A percentile compares a stretch with the other conserved stretches of the same genome.
These are phyloP conservation scores for Sesamia inferens DNA, from an alignment of 2,888 invertebrate species.

Conservation along the genomic window DNA sequence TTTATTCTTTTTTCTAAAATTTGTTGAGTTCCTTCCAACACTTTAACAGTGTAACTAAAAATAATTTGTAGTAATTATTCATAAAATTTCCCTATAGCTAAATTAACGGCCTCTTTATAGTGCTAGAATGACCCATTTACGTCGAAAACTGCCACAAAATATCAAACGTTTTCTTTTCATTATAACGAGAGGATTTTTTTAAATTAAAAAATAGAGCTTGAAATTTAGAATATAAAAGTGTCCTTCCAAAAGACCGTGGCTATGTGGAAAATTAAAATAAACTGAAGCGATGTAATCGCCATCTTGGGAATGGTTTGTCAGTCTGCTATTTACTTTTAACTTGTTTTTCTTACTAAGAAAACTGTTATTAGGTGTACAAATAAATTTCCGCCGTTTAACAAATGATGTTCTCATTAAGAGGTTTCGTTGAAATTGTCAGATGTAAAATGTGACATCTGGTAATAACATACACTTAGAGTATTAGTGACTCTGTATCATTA, in stretches of 20 bases:
- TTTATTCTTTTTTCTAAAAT: too few relatives aligned
- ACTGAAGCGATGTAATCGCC: background rate
- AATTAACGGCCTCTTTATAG: background rate
- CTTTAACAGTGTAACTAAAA: background rate
- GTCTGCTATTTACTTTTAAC: constrained; percentile 5
- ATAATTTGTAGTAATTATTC: background rate
- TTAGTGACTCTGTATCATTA: too few relatives aligned
- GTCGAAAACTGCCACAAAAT: constrained; percentile 14
- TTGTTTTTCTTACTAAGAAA: background rate
- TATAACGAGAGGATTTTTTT: constrained; percentile 1
- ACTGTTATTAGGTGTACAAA: background rate
- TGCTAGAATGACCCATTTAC: constrained; percentile 4
- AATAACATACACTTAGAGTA: too few relatives aligned
- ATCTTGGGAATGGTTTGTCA: constrained; percentile 20
- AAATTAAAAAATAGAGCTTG: constrained; percentile 2
- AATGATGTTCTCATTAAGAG: too few relatives aligned
- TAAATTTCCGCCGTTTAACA: too few relatives aligned
- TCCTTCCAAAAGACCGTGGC: background rate
- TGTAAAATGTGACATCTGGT: too few relatives aligned
- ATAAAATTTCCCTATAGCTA: background rate
- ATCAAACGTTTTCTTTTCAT: constrained; percentile 33
- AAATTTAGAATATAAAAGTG: constrained; percentile 7
- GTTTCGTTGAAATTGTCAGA: too few relatives aligned
- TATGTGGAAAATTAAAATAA: constrained; percentile 12
- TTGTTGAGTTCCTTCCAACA: too few relatives aligned